Evolutionary conservation across 2,797 vertebrate genomes (phyloP).

Genomic region (Eutrigla gurnardus): DNA sequence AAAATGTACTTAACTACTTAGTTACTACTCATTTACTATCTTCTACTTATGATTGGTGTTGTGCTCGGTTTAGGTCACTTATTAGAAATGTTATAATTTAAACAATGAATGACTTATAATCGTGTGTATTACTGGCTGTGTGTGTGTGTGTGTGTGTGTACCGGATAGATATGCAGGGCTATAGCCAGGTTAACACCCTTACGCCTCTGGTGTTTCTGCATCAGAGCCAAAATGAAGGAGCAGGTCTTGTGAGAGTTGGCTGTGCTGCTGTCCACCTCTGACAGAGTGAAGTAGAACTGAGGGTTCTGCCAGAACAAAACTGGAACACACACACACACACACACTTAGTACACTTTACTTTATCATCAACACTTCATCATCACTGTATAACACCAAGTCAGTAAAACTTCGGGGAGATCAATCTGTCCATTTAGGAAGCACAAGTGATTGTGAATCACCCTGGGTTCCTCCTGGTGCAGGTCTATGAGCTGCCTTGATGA

Average conservation of each 20-base stretch:
- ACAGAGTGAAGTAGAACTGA: constrained; percentile 77
- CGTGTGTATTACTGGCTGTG: background rate
- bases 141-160: constrained; percentile 55
- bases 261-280: constrained; percentile 55
- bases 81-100: background rate
- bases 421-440: too few relatives aligned
- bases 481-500: too few relatives aligned
- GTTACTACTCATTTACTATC: too few relatives aligned
- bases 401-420: too few relatives aligned
- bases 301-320: constrained; percentile 78
- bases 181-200: constrained; percentile 59
- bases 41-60: too few relatives aligned
- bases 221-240: constrained; percentile 83
- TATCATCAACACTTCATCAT: background rate
- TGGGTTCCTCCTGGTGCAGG: too few relatives aligned
- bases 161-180: constrained; percentile 78
- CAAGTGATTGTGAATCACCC: too few relatives aligned
- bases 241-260: constrained; percentile 60
- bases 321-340: constrained; percentile 44
- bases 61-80: too few relatives aligned
- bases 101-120: background rate
- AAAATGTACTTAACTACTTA: too few relatives aligned
- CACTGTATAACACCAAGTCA: too few relatives aligned
- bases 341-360: background rate
- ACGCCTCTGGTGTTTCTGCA: constrained; percentile 83